Conservation (phyloP, 2,797 vertebrate genomes). For the Kryptopterus vitreolus region DNA sequence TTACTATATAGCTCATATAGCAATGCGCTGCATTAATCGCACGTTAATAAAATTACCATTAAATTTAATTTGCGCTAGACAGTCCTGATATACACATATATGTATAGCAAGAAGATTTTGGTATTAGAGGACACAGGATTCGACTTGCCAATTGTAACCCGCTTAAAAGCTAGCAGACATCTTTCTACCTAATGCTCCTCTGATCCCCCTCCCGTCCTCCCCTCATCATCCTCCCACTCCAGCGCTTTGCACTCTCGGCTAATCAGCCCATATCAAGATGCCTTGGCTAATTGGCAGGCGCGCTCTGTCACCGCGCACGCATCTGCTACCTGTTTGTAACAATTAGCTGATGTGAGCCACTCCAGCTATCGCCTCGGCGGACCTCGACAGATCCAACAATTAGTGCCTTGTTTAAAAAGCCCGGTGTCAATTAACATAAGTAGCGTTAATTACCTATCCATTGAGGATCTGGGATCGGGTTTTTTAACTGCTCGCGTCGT, state of each 20-base stretch:
- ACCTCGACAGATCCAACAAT: slow-evolving; percentile 83
- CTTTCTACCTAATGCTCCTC: neutral
- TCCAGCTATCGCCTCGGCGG: slow-evolving; percentile 66
- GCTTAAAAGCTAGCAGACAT: neutral
- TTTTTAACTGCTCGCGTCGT: slow-evolving; percentile 44
- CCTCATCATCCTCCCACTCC: slow-evolving; percentile 46
- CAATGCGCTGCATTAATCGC: too few species aligned
- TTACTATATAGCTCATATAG: too few species aligned
- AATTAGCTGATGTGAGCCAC: slow-evolving; percentile 80
- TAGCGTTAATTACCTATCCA: slow-evolving; percentile 84
- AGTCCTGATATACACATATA: too few species aligned
- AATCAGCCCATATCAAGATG: slow-evolving; percentile 60
- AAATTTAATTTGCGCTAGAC: too few species aligned
- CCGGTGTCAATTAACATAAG: slow-evolving; percentile 82
- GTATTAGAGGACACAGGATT: neutral
- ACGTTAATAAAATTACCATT: too few species aligned
- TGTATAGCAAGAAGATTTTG: neutral
- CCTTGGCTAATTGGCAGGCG: slow-evolving; percentile 71
- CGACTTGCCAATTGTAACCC: neutral
- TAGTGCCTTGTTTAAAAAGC: slow-evolving; percentile 84
- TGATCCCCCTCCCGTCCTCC: neutral
- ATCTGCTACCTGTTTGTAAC: slow-evolving; percentile 85
- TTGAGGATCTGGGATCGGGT: slow-evolving; percentile 58
- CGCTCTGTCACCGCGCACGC: slow-evolving; percentile 67
- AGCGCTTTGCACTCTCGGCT: slow-evolving; percentile 43